Evolutionary conservation across 2,797 vertebrate genomes (phyloP).

Genomic region (Channallabes apus): DNA sequence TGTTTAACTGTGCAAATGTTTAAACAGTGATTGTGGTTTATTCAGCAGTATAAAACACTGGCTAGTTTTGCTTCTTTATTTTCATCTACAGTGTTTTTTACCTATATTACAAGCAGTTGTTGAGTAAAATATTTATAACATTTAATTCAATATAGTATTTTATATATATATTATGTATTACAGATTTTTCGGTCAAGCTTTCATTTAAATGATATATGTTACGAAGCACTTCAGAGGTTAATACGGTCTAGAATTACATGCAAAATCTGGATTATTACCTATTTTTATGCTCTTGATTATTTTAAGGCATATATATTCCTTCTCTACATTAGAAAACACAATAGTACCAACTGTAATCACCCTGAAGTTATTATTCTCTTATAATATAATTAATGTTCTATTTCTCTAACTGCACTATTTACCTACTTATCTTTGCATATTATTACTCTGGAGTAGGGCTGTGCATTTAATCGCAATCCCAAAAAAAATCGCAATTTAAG

Average conservation of each 20-base stretch:
- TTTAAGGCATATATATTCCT: not conserved
- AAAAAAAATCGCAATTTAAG: too few species aligned
- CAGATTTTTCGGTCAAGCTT: not conserved
- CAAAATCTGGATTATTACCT: not conserved
- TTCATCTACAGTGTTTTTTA: not conserved
- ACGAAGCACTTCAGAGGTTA: not conserved
- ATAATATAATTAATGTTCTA: not conserved
- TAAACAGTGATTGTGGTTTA: slow-evolving; percentile 44
- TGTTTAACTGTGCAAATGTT: slow-evolving; percentile 47
- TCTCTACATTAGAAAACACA: not conserved
- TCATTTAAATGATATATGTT: not conserved
- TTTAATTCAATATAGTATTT: too few species aligned
- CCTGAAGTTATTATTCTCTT: not conserved
- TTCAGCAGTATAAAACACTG: not conserved
- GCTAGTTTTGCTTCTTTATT: not conserved
- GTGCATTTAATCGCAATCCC: too few species aligned
- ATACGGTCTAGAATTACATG: not conserved
- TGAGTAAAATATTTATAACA: not conserved
- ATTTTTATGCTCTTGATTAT: not conserved
- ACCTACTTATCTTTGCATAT: not conserved
- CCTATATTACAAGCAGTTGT: not conserved
- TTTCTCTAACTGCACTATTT: not conserved
- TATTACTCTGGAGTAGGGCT: not conserved
- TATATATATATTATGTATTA: not conserved
- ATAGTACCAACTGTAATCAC: not conserved